phyloP scores from a whole-genome alignment of 2,888 invertebrate genomes.

The Lasioglossum malachurum region DNA sequence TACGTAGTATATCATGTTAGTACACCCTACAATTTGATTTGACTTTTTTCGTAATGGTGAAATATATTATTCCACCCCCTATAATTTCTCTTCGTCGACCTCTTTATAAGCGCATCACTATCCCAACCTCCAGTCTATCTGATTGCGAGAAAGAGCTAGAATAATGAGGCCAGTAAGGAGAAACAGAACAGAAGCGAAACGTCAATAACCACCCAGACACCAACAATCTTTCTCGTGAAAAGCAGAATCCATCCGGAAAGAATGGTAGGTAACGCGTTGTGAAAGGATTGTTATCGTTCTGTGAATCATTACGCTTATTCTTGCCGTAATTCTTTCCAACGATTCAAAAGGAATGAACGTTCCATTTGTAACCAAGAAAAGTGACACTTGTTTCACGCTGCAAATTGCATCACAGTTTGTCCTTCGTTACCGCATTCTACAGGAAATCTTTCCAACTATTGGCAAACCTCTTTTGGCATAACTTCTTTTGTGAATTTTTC shows the following conservation, averaged over 20 bases:
- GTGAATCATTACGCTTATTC: conserved; percentile 14
- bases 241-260: not conserved
- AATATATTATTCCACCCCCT: not conserved
- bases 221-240: not conserved
- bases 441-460: not conserved
- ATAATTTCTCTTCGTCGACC: not conserved
- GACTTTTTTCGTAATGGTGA: not conserved
- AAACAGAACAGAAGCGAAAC: conserved; percentile 8
- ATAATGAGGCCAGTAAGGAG: not conserved
- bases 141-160: not conserved
- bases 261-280: not conserved
- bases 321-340: conserved; percentile 1
- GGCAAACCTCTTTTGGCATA: not conserved
- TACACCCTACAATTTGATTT: not conserved
- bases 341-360: not conserved
- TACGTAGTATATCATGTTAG: not conserved
- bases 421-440: not conserved
- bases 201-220: conserved; percentile 3
- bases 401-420: not conserved
- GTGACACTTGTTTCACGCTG: not conserved
- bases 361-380: not conserved
- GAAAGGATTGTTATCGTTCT: conserved; percentile 9
- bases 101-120: conserved; percentile 5
- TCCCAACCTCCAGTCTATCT: not conserved
- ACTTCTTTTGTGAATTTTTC: not conserved